phyloP scores from a whole-genome alignment of 2,113 vertebrate genomes.

The Nestor notabilis region DNA sequence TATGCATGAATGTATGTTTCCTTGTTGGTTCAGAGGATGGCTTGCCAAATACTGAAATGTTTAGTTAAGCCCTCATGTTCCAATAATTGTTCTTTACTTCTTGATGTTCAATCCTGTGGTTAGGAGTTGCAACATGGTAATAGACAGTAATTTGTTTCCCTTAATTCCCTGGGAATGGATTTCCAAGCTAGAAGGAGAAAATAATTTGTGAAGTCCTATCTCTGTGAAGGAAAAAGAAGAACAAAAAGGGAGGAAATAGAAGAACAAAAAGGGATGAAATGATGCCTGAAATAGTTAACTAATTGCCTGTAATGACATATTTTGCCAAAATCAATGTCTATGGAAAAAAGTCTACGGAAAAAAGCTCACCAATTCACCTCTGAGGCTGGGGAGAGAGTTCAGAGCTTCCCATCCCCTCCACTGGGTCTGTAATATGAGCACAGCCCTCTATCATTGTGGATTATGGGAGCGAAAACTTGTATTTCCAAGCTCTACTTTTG shows the following conservation, averaged over 20 bases:
- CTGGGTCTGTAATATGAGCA: neutral
- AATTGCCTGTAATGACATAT: neutral
- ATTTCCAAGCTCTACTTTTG: neutral
- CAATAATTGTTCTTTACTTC: constrained; percentile 52
- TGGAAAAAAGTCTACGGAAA: neutral
- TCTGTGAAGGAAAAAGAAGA: neutral
- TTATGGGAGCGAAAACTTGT: neutral
- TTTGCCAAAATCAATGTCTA: neutral
- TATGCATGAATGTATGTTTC: neutral
- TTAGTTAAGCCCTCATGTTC: constrained; percentile 37
- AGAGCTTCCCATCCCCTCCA: neutral
- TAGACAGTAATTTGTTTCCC: constrained; percentile 32
- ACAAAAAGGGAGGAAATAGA: neutral
- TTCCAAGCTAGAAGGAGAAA: neutral
- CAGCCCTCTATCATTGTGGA: neutral
- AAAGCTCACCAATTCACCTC: neutral
- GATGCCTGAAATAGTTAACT: neutral
- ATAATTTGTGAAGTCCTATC: neutral
- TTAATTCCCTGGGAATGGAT: constrained; percentile 29
- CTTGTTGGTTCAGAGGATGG: neutral
- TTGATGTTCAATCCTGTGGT: constrained; percentile 24
- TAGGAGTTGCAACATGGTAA: constrained; percentile 39
- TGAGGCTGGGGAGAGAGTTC: neutral
- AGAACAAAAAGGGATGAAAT: neutral
- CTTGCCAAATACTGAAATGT: neutral